These are phyloP conservation scores for Ciconia boyciana DNA, from an alignment of 2,113 vertebrate genomes.

Conservation along the genomic window DNA sequence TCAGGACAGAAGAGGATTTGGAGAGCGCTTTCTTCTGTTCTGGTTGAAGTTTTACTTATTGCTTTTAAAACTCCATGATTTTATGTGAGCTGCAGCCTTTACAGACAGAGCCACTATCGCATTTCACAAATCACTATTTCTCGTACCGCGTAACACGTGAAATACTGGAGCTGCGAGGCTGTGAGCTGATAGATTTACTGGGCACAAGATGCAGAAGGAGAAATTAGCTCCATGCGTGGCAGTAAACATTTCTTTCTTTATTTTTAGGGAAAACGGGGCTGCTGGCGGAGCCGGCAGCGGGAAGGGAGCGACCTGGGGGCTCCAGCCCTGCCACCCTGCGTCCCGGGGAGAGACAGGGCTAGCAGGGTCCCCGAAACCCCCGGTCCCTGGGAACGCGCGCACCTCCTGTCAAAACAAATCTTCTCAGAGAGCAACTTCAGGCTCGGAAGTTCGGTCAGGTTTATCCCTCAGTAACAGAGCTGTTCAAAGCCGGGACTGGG, in stretches of 20 bases:
- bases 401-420: not conserved
- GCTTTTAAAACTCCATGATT: slow-evolving; percentile 41
- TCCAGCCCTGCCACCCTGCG: not conserved
- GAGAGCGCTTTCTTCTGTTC: slow-evolving; percentile 15
- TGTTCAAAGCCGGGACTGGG: too few species aligned
- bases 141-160: not conserved
- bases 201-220: not conserved
- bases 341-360: too few species aligned
- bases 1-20: slow-evolving; percentile 49
- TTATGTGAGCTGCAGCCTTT: slow-evolving; percentile 1
- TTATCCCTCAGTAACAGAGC: fast-evolving
- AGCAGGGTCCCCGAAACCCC: not conserved
- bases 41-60: slow-evolving; percentile 49
- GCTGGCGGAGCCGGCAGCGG: not conserved
- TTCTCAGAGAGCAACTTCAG: not conserved
- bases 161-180: not conserved
- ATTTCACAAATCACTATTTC: not conserved
- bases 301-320: not conserved
- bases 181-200: not conserved
- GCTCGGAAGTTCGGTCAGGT: not conserved
- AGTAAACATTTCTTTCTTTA: not conserved
- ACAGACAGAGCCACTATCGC: not conserved
- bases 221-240: not conserved
- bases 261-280: not conserved
- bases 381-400: fast-evolving